Base-by-base conservation (phyloP, 2,113 vertebrate species). In the Caranx ignobilis region DNA sequence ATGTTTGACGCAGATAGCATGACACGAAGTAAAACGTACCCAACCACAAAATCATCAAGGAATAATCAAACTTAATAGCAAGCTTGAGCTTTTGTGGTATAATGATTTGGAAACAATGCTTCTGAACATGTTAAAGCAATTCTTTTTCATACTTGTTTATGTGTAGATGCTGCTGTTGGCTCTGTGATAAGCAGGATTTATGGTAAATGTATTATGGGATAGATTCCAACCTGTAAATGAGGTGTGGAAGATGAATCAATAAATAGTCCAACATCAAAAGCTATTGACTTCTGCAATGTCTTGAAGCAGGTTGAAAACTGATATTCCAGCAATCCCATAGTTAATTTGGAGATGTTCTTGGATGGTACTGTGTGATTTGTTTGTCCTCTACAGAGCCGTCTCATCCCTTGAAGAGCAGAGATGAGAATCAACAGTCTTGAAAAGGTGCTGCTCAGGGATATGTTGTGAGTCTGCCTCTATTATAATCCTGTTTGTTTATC, bases 21-120 rank as follows among this genome's bases (percentile, higher is more conserved):
- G 41, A 61, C 78, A 65, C 63, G 11, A 64, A 77, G 48, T 60
- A 47, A 74, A 77, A 75, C 62, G 18, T 61, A 55, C 43, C n/a
- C 2, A 50, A 73, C 64, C 37, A 82, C 31, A 45, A 50, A 77
- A 50, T 57, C 15, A 54, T 61, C 54, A 48, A 37, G 37, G 34
- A 13, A 5, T 34, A 26, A 43, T 61, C 45, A 0, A 19, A 66
- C n/a, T 59, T 16, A 39, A 61, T 79, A n/a, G 59, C 6, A 59
- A 71, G 15, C 45, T 37, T 65, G 1, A 31, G 16, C 5, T 50
- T n/a, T 56, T 13, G 3, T 35, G 12, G 12, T 57, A 59, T 57
- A 65, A 35, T 41, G 8, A 62, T 56, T 64, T 71, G 3, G n/a
- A 41, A 70, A 56, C 39, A 7, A 18, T 1, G 19, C 59, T 41